phyloP scores from a whole-genome alignment of 2,797 vertebrate species.

The Numenius phaeopus region DNA sequence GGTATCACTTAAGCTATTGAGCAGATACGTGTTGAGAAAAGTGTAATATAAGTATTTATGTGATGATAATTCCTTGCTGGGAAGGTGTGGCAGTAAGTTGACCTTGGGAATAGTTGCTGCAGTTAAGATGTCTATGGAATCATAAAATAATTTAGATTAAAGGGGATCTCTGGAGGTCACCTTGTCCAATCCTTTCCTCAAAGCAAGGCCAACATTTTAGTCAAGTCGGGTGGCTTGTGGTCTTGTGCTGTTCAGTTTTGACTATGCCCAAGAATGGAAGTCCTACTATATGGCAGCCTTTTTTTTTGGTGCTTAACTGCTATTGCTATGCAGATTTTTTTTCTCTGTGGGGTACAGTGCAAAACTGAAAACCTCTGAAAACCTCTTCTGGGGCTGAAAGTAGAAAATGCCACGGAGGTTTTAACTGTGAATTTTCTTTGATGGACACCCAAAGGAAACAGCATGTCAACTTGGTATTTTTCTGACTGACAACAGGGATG shows the following conservation, averaged over 20 bases:
- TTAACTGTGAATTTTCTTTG: not conserved
- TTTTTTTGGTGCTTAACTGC: not conserved
- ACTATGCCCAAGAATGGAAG: not conserved
- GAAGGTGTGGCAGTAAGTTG: not conserved
- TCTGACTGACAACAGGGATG: not conserved
- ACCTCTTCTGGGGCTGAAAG: not conserved
- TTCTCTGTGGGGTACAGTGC: not conserved
- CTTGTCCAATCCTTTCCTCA: not conserved
- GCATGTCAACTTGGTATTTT: not conserved
- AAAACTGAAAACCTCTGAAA: not conserved
- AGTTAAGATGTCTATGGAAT: not conserved
- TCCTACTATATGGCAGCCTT: accelerated
- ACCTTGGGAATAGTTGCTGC: not conserved
- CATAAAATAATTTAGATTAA: slow-evolving; percentile 61
- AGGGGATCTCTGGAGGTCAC: not conserved
- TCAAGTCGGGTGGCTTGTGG: accelerated
- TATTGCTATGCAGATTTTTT: not conserved
- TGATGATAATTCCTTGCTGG: not conserved
- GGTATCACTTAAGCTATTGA: not conserved
- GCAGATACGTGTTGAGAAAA: not conserved
- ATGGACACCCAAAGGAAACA: not conserved
- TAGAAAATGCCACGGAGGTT: not conserved
- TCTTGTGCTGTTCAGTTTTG: not conserved
- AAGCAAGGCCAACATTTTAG: not conserved
- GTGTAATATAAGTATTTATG: not conserved